phyloP scores from a whole-genome alignment of 2,797 vertebrate genomes.

The Pseudomugil gertrudae region DNA sequence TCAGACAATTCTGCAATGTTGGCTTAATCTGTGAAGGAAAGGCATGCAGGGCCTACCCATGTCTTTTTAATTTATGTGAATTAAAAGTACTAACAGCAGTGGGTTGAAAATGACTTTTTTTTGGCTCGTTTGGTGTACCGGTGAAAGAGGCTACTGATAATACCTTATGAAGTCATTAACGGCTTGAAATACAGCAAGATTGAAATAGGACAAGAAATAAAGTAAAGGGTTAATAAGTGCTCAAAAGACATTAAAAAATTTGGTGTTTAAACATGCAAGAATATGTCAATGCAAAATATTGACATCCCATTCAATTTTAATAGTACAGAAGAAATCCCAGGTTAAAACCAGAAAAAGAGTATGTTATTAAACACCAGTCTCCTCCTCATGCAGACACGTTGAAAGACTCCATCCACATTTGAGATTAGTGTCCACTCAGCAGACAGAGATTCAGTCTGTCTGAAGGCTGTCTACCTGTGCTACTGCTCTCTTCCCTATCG shows the following conservation, averaged over 20 bases:
- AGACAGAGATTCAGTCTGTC: slow-evolving; percentile 74
- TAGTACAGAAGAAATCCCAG: slow-evolving; percentile 39
- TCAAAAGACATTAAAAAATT: slow-evolving; percentile 55
- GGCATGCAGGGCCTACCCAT: no score
- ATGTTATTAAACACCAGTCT: slow-evolving; percentile 27
- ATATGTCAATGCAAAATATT: slow-evolving; percentile 25
- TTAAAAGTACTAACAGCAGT: background rate
- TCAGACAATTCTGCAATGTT: background rate
- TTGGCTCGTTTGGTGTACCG: background rate
- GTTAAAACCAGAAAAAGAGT: slow-evolving; percentile 56
- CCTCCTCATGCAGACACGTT: slow-evolving; percentile 72
- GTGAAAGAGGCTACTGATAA: slow-evolving; percentile 6
- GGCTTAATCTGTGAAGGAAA: background rate
- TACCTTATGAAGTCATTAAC: slow-evolving; percentile 12
- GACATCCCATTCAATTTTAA: slow-evolving; percentile 38
- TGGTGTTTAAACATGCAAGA: slow-evolving; percentile 70
- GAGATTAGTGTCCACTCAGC: slow-evolving; percentile 70
- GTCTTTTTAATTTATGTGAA: background rate
- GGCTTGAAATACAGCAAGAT: slow-evolving; percentile 16
- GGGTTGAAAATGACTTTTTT: background rate
- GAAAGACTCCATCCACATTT: slow-evolving; percentile 46
- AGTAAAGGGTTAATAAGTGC: slow-evolving; percentile 55
- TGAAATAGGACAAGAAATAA: slow-evolving; percentile 27
- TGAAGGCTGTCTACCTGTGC: slow-evolving; percentile 80
- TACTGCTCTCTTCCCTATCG: slow-evolving; percentile 83